A percentile compares a stretch with the other conserved stretches of the same genome.
Evolutionary conservation across 2,797 vertebrate species (phyloP).

Genomic region (Anguilla pacifica): DNA sequence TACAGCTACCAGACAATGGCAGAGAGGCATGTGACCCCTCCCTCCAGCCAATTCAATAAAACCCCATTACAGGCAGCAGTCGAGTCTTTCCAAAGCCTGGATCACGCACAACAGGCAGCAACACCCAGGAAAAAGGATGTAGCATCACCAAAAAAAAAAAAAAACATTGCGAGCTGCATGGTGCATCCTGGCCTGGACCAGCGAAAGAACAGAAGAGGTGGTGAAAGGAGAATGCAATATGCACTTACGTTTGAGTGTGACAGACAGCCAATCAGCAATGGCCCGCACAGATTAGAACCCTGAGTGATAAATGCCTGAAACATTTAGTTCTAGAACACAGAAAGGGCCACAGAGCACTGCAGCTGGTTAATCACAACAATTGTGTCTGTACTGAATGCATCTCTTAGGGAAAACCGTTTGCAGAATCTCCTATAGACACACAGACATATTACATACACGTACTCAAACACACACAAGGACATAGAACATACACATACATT

Average conservation of each 20-base stretch:
- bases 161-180: background rate
- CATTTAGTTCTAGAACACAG: background rate
- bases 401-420: background rate
- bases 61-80: background rate
- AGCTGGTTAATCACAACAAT: background rate
- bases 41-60: background rate
- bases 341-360: background rate
- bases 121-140: background rate
- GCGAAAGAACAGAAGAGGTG: background rate
- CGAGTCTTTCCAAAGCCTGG: background rate
- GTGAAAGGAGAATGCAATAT: background rate
- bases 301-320: background rate
- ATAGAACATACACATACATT: background rate
- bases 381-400: background rate
- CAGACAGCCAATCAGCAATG: background rate
- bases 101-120: background rate
- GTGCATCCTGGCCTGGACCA: background rate
- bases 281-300: background rate
- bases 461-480: background rate
- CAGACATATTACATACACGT: background rate
- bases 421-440: background rate
- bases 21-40: background rate
- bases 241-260: background rate
- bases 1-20: background rate
- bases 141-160: background rate